Evolutionary conservation across 35 echinoderm and acorn worm genomes (phyloP), one percentile per base, ranked within the genome.

Genomic region (Nesometra sesokonis): DNA sequence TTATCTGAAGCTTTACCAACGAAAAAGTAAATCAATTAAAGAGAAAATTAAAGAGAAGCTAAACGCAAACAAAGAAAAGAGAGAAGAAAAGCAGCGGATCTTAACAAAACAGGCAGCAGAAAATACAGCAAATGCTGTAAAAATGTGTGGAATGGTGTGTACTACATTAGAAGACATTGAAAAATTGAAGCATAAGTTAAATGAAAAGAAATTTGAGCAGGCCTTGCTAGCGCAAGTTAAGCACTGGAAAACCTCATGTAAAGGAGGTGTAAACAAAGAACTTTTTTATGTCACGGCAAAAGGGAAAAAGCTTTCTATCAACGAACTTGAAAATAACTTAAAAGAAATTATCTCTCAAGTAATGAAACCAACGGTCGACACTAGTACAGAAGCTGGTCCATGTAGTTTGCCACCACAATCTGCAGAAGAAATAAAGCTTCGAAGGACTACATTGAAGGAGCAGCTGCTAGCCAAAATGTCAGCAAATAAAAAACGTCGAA

Each of bases 61-160:
- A 11, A 27, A 19, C 9, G 13, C 80, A 4, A 46, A 9, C 17
- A 90, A 86, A 81, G 82, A 39, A 11, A 90, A 86, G 46, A 90
- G 86, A 35, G 84, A 86, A 76, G 84, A 33, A 77, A 90, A 80
- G 79, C 83, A 86, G 35, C 32, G 76, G 31, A 47, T 29, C 32
- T 36, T 31, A 31, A 84, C 89, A 11, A 90, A 90, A 77, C 77
- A 81, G 34, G 76, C 82, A 47, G 77, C 84, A 33, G 77, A 90
- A 78, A 90, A 79, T 27, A 90, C 89, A 37, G 37, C 89, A 17
- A 34, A 86, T 57, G 84, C 83, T 0, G 30, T 90, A 5, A 33
- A 90, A 32, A 13, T 90, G 2, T 86, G 89, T 90, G 83, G 83
- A 21, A 37, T 90, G 77, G 13, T 90, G 35, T 90, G 89, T 52